Evolutionary conservation across 1,140 invertebrate genomes (phyloP).

Genomic region (Hylaeus volcanicus): DNA sequence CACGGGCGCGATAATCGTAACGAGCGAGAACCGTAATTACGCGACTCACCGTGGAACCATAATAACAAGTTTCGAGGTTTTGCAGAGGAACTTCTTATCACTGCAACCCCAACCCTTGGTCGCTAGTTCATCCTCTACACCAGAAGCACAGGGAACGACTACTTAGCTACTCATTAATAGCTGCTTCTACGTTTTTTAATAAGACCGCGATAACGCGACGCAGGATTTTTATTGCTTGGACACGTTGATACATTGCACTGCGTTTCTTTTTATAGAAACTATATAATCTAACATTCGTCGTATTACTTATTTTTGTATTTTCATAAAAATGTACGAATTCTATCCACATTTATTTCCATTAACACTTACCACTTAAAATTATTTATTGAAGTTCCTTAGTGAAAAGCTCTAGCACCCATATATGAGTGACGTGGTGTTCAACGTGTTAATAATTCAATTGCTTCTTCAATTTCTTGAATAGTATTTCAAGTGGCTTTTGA

Average conservation of each 20-base stretch:
- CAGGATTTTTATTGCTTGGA: not conserved
- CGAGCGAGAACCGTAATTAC: slow-evolving; percentile 30
- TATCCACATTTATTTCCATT: too few species aligned
- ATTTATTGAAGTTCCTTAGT: too few species aligned
- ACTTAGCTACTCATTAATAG: slow-evolving; percentile 1
- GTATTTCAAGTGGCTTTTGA: too few species aligned
- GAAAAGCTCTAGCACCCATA: too few species aligned
- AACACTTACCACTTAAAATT: too few species aligned
- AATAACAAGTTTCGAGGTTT: slow-evolving; percentile 38
- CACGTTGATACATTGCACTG: too few species aligned
- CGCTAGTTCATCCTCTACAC: not conserved
- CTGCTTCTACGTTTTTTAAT: not conserved
- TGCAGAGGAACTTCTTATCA: slow-evolving; percentile 38
- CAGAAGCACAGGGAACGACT: not conserved
- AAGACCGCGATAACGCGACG: not conserved
- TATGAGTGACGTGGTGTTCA: too few species aligned
- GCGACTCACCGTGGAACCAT: slow-evolving; percentile 28
- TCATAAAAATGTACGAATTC: too few species aligned
- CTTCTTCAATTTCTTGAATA: too few species aligned
- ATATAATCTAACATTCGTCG: too few species aligned
- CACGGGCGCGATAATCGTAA: slow-evolving; percentile 16
- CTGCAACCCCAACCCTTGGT: not conserved
- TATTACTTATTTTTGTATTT: too few species aligned
- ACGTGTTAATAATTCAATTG: too few species aligned
- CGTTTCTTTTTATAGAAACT: not conserved